Conservation (phyloP, 2,113 vertebrate species). For the Vidua chalybeata region DNA sequence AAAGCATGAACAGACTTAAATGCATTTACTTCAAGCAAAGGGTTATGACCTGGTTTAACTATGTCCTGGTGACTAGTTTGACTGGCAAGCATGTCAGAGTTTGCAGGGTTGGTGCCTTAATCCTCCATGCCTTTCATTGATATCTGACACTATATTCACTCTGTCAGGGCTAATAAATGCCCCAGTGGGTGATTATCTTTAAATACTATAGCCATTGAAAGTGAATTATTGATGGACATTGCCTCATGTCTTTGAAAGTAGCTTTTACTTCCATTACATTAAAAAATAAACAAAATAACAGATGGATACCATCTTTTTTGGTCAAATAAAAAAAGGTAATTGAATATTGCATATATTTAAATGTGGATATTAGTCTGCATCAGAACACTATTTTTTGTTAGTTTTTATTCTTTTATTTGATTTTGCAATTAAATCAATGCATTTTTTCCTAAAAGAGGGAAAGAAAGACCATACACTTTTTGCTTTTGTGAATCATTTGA, state of each 20-base stretch:
- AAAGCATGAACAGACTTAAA: constrained; percentile 1
- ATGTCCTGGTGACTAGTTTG: constrained; percentile 1
- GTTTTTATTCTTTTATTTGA: not conserved
- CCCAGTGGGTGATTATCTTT: not conserved
- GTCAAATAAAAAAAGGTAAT: not conserved
- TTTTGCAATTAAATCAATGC: not conserved
- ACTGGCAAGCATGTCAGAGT: not conserved
- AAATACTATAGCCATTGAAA: not conserved
- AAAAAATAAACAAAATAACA: not conserved
- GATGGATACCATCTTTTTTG: not conserved
- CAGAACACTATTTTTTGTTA: rapidly evolving
- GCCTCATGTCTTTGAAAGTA: not conserved
- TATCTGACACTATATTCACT: not conserved
- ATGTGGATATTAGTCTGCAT: not conserved
- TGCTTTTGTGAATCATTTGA: not conserved
- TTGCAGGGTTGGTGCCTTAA: not conserved
- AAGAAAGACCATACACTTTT: not conserved
- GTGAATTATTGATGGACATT: not conserved
- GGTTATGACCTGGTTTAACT: constrained; percentile 35
- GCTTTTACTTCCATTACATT: not conserved
- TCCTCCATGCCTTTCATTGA: not conserved
- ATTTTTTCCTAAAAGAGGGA: not conserved
- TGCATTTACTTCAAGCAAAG: constrained; percentile 11
- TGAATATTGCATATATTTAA: not conserved
- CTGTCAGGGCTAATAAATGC: not conserved